Percentiles rank a stretch among this genome's conserved stretches.
Evolutionary conservation across 2,113 vertebrate species (phyloP).

Genomic region (Proteles cristata): DNA sequence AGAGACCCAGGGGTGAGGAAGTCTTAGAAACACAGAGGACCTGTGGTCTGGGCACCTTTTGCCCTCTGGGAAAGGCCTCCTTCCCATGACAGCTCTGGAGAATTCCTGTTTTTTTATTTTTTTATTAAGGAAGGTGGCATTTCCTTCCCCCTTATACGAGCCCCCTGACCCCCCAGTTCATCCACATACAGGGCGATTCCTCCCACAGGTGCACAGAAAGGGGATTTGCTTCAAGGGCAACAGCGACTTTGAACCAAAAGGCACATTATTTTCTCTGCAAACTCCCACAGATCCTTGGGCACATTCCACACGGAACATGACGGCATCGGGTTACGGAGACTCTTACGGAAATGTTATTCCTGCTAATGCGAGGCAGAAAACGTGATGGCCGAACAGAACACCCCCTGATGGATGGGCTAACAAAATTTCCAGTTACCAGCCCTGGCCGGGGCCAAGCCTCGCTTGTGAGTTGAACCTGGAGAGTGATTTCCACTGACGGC

Average conservation of each 20-base stretch:
- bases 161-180: not conserved
- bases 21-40: not conserved
- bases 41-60: not conserved
- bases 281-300: conserved; percentile 11
- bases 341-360: conserved; percentile 48
- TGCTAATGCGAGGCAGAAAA: not conserved
- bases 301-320: conserved; percentile 34
- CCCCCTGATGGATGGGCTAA: conserved; percentile 49
- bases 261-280: conserved; percentile 62
- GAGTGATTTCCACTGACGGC: conserved; percentile 65
- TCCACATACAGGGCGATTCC: not conserved
- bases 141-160: conserved; percentile 52
- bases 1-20: not conserved
- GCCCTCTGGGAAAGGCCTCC: not conserved
- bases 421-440: conserved; percentile 55
- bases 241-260: conserved; percentile 48
- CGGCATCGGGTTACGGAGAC: not conserved
- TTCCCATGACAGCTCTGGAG: not conserved
- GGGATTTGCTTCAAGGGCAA: not conserved
- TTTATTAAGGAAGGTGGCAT: conserved; percentile 49
- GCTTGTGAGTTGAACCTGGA: not conserved
- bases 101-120: not conserved
- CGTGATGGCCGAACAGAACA: not conserved
- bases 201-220: conserved; percentile 46
- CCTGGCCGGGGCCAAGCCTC: not conserved